Conservation (phyloP, 2,797 vertebrate genomes). For the Lycodopsis pacificus region DNA sequence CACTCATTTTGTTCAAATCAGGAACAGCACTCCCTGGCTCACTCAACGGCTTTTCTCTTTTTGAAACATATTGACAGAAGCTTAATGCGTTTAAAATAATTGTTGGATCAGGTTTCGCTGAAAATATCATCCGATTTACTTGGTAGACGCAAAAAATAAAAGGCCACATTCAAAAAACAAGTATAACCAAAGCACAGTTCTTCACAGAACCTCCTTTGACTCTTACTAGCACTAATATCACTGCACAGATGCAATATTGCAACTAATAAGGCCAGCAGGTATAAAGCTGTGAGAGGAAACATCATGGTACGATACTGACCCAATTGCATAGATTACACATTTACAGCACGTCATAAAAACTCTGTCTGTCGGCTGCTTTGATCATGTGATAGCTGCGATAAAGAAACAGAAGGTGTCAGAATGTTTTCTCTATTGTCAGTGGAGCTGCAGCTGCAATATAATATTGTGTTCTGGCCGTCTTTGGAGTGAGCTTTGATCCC, state of each 20-base stretch:
- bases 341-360: slow-evolving; percentile 49
- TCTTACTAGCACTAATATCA: background rate
- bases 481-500: slow-evolving; percentile 11
- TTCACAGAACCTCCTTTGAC: background rate
- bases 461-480: background rate
- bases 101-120: background rate
- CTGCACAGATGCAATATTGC: background rate
- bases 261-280: background rate
- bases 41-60: background rate
- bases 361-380: slow-evolving; percentile 19
- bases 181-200: background rate
- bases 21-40: background rate
- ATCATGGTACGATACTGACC: background rate
- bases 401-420: slow-evolving; percentile 21
- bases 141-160: background rate
- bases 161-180: background rate
- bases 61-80: background rate
- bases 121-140: background rate
- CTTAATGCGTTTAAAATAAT: background rate
- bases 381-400: slow-evolving; percentile 25
- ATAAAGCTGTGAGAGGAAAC: background rate
- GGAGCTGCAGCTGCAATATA: background rate
- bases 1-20: background rate
- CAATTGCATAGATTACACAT: background rate
- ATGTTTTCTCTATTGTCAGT: background rate